Conservation (phyloP, 2,888 invertebrate genomes). For the Gnatocerus cornutus region DNA sequence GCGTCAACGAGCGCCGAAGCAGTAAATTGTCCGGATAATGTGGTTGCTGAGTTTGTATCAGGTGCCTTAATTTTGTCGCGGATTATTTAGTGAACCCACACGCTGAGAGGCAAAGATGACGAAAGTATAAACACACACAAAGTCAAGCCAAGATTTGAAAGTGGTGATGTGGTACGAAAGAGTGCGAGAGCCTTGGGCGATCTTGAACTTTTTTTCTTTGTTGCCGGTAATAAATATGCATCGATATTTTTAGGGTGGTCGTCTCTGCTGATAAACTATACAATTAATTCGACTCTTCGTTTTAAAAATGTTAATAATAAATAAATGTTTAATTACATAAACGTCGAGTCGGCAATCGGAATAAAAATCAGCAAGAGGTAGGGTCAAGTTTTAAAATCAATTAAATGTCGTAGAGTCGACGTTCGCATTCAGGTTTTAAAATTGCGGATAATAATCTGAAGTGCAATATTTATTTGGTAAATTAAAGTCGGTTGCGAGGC, state of each 20-base stretch:
- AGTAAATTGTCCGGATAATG: conserved; percentile 35
- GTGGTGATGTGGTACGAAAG: conserved; percentile 6
- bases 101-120: background rate
- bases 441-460: conserved; percentile 49
- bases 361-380: conserved; percentile 49
- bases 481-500: conserved; percentile 48
- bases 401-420: conserved; percentile 44
- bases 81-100: conserved; percentile 32
- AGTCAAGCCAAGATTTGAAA: conserved; percentile 1
- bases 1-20: background rate
- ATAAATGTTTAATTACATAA: conserved; percentile 55
- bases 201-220: conserved; percentile 17
- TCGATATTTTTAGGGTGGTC: conserved; percentile 50
- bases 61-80: conserved; percentile 31
- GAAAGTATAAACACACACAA: conserved; percentile 14
- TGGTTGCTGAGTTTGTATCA: conserved; percentile 22
- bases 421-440: conserved; percentile 47
- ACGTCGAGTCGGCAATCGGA: conserved; percentile 48
- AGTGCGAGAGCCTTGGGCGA: conserved; percentile 37
- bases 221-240: conserved; percentile 43
- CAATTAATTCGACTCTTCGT: conserved; percentile 39
- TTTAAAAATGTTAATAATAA: conserved; percentile 49
- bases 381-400: conserved; percentile 47
- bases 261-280: conserved; percentile 42
- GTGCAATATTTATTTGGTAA: conserved; percentile 48